A percentile compares a stretch with the other conserved stretches of the same genome.
phyloP scores from a whole-genome alignment of 2,888 invertebrate genomes.

The Seira musarum region DNA sequence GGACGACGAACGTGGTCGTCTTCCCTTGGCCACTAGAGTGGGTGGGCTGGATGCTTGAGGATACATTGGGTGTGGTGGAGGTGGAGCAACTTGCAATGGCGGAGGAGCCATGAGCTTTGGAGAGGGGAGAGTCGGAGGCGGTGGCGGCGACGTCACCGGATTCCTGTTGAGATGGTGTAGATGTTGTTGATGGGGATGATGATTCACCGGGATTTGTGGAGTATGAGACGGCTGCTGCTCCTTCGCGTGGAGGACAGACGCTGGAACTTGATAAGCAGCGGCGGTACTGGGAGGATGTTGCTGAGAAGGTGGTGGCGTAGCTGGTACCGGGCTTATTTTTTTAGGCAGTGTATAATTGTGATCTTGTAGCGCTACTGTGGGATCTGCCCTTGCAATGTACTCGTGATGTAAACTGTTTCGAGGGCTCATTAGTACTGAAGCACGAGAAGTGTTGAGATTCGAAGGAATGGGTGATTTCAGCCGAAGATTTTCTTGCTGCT shows the following conservation, averaged over 20 bases:
- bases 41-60: slow-evolving; percentile 16
- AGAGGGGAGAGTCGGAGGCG: slow-evolving; percentile 15
- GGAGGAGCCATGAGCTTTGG: not conserved
- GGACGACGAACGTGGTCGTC: slow-evolving; percentile 73
- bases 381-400: slow-evolving; percentile 26
- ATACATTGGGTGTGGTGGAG: not conserved
- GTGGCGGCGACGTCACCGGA: slow-evolving; percentile 16
- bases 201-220: not conserved
- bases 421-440: slow-evolving; percentile 54
- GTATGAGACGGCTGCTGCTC: not conserved
- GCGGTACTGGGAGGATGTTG: not conserved
- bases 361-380: slow-evolving; percentile 56
- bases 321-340: slow-evolving; percentile 16
- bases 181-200: slow-evolving; percentile 23
- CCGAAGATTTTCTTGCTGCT: slow-evolving; percentile 9
- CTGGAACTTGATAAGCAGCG: not conserved
- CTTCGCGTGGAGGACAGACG: not conserved
- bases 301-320: slow-evolving; percentile 1
- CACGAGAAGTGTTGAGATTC: slow-evolving; percentile 59
- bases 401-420: slow-evolving; percentile 40
- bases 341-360: slow-evolving; percentile 56
- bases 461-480: slow-evolving; percentile 27
- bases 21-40: slow-evolving; percentile 58
- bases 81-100: slow-evolving; percentile 21
- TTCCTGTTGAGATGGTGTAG: slow-evolving; percentile 27